Conservation (phyloP, 1,140 invertebrate species). For the Zophobas morio region DNA sequence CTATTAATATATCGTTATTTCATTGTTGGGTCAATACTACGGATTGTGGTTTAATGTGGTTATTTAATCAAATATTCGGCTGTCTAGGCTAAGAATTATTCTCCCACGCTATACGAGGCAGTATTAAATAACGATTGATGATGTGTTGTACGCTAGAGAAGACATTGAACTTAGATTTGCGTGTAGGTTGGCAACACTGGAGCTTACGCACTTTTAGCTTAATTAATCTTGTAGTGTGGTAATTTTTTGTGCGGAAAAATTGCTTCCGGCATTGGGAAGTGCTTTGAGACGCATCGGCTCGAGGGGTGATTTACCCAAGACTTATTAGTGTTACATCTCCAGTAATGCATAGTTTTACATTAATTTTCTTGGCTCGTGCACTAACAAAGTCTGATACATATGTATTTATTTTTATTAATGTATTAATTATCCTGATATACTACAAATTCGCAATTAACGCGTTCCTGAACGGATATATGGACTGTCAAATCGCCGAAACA, state of each 20-base stretch:
- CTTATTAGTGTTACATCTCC: no score
- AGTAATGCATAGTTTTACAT: no score
- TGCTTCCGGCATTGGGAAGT: conserved; percentile 34
- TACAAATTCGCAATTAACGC: not conserved
- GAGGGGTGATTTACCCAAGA: no score
- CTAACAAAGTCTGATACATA: no score
- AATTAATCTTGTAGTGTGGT: conserved; percentile 34
- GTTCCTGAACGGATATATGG: not conserved
- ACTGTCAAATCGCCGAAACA: not conserved
- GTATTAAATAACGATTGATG: conserved; percentile 42
- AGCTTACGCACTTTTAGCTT: conserved; percentile 44
- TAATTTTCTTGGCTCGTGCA: no score
- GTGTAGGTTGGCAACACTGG: conserved; percentile 43
- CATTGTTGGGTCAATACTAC: not conserved
- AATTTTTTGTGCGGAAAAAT: conserved; percentile 25
- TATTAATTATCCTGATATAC: no score
- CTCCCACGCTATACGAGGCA: conserved; percentile 22
- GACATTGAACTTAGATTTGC: conserved; percentile 46
- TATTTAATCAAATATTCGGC: not conserved
- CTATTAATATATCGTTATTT: no score
- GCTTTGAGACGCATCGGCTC: not conserved
- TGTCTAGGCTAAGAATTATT: not conserved
- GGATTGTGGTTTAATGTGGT: not conserved
- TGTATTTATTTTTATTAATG: no score
- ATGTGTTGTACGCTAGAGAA: conserved; percentile 16